These are phyloP conservation scores for Helogale parvula DNA, from an alignment of 2,113 vertebrate species.

Conservation along the genomic window DNA sequence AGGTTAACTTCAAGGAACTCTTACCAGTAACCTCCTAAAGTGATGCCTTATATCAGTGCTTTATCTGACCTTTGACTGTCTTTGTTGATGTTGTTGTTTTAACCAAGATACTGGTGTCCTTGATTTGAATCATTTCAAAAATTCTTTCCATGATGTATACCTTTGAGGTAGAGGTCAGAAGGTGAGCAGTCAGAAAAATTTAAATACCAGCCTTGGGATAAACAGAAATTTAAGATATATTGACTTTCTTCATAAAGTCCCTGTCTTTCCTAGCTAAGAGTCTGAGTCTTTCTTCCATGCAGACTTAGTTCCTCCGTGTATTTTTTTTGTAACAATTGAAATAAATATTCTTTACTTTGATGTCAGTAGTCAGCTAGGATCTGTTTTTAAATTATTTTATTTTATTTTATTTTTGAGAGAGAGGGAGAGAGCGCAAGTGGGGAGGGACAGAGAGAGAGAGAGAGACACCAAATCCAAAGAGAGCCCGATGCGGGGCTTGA, in stretches of 20 bases:
- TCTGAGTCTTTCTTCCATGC: neutral
- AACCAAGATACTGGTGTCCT: neutral
- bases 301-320: neutral
- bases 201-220: neutral
- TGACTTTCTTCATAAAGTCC: neutral
- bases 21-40: neutral
- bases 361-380: neutral
- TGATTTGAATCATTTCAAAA: slow-evolving; percentile 37
- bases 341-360: neutral
- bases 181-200: slow-evolving; percentile 2
- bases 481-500: too few species aligned
- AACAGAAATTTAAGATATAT: neutral
- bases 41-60: neutral
- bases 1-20: neutral
- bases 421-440: too few species aligned
- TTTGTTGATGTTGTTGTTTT: neutral
- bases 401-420: too few species aligned
- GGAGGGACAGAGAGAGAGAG: too few species aligned
- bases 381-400: slow-evolving; percentile 19
- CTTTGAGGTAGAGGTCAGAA: slow-evolving; percentile 9
- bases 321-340: neutral
- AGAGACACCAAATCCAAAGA: too few species aligned
- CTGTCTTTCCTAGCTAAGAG: neutral
- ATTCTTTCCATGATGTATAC: neutral
- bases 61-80: neutral